Evolutionary conservation across 2,888 invertebrate species (phyloP), one percentile per base, ranked within the genome.

Genomic region (Steinernema carpocapsae): DNA sequence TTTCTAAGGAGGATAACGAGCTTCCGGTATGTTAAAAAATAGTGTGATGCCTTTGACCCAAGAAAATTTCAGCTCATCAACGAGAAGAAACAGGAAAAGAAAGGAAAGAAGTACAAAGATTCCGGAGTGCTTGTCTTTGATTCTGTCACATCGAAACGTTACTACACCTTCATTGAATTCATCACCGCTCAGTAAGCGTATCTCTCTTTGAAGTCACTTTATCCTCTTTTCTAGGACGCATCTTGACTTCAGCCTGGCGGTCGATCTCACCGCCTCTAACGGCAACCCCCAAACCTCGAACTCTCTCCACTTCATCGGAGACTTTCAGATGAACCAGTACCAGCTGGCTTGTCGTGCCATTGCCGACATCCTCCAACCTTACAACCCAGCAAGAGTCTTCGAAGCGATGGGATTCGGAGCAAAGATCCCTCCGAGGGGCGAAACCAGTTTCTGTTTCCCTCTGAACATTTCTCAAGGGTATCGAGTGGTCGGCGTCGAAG

Each of bases 371-470:
- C 84, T 84, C 45, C 81, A 85, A 64, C 80, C 80, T 71, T 85
- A 85, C 75, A 85, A 85, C 76, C 77, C 78, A 87, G 88, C 43
- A 79, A 91, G 91, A 82, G 79, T 89, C 75, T 91, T 90, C 79
- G 90, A 90, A n/a, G 90, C 89, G 1, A 87, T 89, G 72, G 90
- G 91, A 1, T 91, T 91, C 86, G 91, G 91, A 29, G 91, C 90
- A 1, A 88, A 89, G 77, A 80, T 91, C 71, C 90, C 90, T 19
- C 90, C 90, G 1, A 86, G 89, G 76, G 89, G 89, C 10, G 77
- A 78, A 26, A 90, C 91, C 0, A 89, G 89, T 12, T 90, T 91
- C 80, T 89, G 91, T 78, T 90, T 90, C 82, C 88, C 89, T 48
- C 78, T 90, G 19, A 37, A 72, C 26, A 0, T 10, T 75, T 26